A percentile compares a stretch with the other conserved stretches of the same genome.
Conservation (phyloP, 2,888 invertebrate species). For the Orchesellides sinensis region DNA sequence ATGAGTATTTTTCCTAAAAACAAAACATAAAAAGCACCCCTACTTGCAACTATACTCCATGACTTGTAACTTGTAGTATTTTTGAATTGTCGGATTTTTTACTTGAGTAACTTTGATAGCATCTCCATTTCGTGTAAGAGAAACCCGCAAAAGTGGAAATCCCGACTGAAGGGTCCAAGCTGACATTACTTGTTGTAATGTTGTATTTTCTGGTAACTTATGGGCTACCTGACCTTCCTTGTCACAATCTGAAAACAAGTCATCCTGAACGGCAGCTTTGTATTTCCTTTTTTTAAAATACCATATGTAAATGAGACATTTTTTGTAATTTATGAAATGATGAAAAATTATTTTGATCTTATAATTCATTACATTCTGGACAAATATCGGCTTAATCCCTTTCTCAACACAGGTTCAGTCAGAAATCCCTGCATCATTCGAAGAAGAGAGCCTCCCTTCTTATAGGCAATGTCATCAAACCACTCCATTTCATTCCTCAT, state of each 20-base stretch:
- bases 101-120: conserved; percentile 23
- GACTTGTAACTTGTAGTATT: no score
- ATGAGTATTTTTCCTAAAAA: conserved; percentile 27
- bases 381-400: conserved; percentile 36
- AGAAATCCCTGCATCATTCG: conserved; percentile 59
- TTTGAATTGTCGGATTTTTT: no score
- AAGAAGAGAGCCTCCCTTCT: conserved; percentile 53
- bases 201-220: conserved; percentile 28
- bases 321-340: neutral
- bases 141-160: conserved; percentile 42
- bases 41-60: no score
- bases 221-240: conserved; percentile 28
- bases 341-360: neutral
- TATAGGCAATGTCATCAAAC: conserved; percentile 58
- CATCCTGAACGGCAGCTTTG: conserved; percentile 43
- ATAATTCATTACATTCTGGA: conserved; percentile 9
- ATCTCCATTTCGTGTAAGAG: neutral
- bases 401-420: conserved; percentile 23
- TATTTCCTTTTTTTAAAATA: neutral
- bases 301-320: neutral
- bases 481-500: conserved; percentile 51
- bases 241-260: conserved; percentile 39
- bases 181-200: conserved; percentile 38
- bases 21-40: neutral
- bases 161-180: conserved; percentile 53